phyloP scores from a whole-genome alignment of 2,113 vertebrate genomes.

The Camelus bactrianus region DNA sequence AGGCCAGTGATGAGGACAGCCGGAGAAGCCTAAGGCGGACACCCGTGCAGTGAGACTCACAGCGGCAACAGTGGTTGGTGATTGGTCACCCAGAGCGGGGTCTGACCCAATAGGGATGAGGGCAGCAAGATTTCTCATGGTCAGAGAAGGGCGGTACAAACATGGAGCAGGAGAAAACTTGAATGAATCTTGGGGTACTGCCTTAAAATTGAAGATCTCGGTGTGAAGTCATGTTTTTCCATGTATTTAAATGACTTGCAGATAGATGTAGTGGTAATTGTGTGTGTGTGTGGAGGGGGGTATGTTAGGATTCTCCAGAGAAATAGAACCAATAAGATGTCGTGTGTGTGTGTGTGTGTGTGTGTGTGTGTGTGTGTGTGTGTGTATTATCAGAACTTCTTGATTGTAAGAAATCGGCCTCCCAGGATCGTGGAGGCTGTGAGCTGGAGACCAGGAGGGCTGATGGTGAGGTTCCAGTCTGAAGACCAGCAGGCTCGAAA shows the following conservation, averaged over 20 bases:
- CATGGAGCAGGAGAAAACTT: not conserved
- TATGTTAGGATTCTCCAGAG: not conserved
- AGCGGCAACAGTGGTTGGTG: accelerated
- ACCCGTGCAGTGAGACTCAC: accelerated
- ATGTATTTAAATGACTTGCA: not conserved
- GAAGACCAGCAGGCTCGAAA: not conserved
- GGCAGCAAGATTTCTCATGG: not conserved
- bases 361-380: not conserved
- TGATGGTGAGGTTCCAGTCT: not conserved
- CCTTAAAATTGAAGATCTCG: not conserved
- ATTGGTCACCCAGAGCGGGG: accelerated
- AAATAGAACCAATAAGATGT: not conserved
- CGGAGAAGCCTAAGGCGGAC: too few species aligned
- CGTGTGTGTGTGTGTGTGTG: too few species aligned
- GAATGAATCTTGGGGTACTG: not conserved
- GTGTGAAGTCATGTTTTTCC: not conserved
- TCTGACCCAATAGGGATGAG: not conserved
- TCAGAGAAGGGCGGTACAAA: not conserved
- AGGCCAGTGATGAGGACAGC: not conserved
- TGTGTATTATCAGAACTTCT: not conserved
- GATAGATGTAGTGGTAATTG: not conserved
- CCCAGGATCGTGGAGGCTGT: not conserved
- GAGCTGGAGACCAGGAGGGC: not conserved
- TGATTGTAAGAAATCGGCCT: not conserved
- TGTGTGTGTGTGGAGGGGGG: not conserved